These are phyloP conservation scores for Calephelis virginiensis DNA, from an alignment of 1,140 invertebrate species.

Conservation along the genomic window DNA sequence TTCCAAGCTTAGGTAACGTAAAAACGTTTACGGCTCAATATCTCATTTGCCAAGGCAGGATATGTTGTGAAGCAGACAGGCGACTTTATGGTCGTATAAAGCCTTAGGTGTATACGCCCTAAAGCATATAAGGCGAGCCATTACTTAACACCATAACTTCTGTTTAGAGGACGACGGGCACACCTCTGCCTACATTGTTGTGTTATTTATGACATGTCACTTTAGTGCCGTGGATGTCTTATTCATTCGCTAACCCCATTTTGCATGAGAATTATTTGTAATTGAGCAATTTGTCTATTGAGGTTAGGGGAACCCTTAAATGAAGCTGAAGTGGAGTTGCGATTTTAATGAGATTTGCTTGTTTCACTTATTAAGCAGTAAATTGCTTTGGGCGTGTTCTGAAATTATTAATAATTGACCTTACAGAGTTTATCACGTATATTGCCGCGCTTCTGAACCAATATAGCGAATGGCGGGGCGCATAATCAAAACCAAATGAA, in stretches of 20 bases:
- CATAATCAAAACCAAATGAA: no score
- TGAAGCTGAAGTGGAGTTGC: slow-evolving; percentile 1
- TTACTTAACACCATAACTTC: slow-evolving; percentile 65
- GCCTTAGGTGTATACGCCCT: slow-evolving; percentile 35
- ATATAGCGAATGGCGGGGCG: no score
- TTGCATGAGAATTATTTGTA: slow-evolving; percentile 42
- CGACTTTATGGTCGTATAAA: slow-evolving; percentile 45
- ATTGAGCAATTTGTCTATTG: slow-evolving; percentile 39
- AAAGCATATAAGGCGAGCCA: slow-evolving; percentile 41
- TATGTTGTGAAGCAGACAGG: slow-evolving; percentile 28
- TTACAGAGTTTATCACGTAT: no score
- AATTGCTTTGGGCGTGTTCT: background rate
- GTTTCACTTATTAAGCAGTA: background rate
- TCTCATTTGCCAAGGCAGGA: slow-evolving; percentile 37
- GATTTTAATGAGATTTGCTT: slow-evolving; percentile 16
- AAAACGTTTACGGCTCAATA: slow-evolving; percentile 34
- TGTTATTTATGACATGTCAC: slow-evolving; percentile 59
- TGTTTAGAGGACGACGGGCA: slow-evolving; percentile 48
- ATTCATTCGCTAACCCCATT: slow-evolving; percentile 38
- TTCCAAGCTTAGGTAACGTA: slow-evolving; percentile 21
- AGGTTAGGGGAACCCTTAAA: slow-evolving; percentile 30
- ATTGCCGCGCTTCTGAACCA: no score
- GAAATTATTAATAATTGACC: no score
- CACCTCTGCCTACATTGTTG: slow-evolving; percentile 54
- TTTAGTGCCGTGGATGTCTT: slow-evolving; percentile 42